Conservation (phyloP, 1,140 invertebrate species). For the Lasioglossum baleicum region DNA sequence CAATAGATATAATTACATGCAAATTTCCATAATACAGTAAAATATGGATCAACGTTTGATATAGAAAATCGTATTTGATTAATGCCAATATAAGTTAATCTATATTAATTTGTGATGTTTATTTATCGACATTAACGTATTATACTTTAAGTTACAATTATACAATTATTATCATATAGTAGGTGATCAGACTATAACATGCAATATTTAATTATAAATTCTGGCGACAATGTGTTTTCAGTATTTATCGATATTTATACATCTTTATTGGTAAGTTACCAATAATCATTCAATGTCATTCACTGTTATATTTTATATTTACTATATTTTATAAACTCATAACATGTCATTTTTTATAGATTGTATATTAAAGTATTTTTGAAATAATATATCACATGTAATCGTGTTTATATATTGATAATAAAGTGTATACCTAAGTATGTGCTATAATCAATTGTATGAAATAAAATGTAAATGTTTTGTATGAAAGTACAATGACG, state of each 20-base stretch:
- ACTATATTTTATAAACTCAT: slow-evolving; percentile 22
- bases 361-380: slow-evolving; percentile 26
- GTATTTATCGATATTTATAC: slow-evolving; percentile 23
- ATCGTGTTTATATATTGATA: slow-evolving; percentile 27
- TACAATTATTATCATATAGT: too few species aligned
- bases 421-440: slow-evolving; percentile 10
- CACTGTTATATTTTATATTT: slow-evolving; percentile 30
- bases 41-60: too few species aligned
- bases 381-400: slow-evolving; percentile 32
- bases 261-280: background rate
- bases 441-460: slow-evolving; percentile 29
- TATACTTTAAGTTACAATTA: too few species aligned
- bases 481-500: slow-evolving; percentile 4
- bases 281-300: background rate
- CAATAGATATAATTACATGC: too few species aligned
- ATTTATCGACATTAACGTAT: too few species aligned
- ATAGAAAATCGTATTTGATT: too few species aligned
- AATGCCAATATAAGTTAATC: too few species aligned
- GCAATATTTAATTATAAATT: slow-evolving; percentile 2
- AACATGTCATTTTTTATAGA: slow-evolving; percentile 21
- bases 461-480: slow-evolving; percentile 50
- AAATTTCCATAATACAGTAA: too few species aligned
- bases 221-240: background rate
- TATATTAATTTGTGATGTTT: too few species aligned
- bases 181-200: slow-evolving; percentile 7